Evolutionary conservation across 1,140 invertebrate species (phyloP), one percentile per base, ranked within the genome.

Genomic region (Drosophila arizonae): DNA sequence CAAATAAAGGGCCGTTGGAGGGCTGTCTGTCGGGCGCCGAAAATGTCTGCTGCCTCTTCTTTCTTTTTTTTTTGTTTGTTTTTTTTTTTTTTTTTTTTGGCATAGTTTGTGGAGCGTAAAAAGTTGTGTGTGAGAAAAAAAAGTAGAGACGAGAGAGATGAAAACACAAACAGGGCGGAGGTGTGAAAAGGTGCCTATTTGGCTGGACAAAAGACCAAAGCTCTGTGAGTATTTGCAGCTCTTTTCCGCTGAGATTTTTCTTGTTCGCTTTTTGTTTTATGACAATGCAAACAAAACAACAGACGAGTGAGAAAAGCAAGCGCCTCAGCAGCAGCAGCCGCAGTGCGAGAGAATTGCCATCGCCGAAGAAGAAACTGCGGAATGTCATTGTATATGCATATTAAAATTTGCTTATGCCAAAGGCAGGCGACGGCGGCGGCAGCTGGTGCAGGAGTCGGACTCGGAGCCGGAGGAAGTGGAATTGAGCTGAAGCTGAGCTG

Each of bases 321-420:
- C 70, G 81, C 77, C 81, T 17, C 17, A 17, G 75, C 51, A 55
- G 65, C 58, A 10, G 36, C 10, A 39, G 36, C 6, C 6, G 28
- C 71, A 70, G 51, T 64, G 62, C 52, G 50, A 65, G 69, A 54
- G 33, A 36, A 52, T 58, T 33, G 76, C 43, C 46, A 61, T n/a
- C 2, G 36, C 33, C 6, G 33, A 6, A 45, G 43, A 8, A 48
- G 50, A 51, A 36, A 66, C 21, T 52, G 26, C 43, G 33, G 56
- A 48, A 56, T 74, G 72, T 74, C 64, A 64, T 71, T 74, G 60
- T 72, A 60, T 78, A 72, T 72, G 73, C 84, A 81, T 87, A 86
- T 87, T 86, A 86, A 86, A 86, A 86, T 87, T 87, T 86, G 82
- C 84, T 76, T 86, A 76, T 76, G 57, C 67, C 33, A 60, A 62